Conservation (phyloP, 2,113 vertebrate genomes). For the Apaloderma vittatum region DNA sequence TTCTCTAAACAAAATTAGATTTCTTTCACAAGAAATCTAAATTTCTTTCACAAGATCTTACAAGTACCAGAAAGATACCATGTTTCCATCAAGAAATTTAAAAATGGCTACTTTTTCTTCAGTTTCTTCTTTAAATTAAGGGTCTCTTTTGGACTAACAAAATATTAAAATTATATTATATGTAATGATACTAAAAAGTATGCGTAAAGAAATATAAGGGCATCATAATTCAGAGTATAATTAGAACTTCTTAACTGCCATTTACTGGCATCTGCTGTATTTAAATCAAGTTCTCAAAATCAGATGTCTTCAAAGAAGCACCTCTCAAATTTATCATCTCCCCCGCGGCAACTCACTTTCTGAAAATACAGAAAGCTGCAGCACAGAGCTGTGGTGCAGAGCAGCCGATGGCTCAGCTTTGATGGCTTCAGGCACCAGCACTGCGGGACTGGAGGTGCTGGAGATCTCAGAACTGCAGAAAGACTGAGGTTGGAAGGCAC, state of each 20-base stretch:
- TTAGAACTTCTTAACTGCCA: constrained; percentile 31
- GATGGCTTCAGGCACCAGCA: neutral
- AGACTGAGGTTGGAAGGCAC: neutral
- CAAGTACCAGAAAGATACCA: neutral
- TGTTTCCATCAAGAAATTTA: neutral
- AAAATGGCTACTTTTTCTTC: neutral
- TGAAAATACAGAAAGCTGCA: constrained; percentile 23
- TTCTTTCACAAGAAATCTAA: no score
- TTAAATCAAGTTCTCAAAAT: constrained; percentile 33
- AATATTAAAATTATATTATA: neutral
- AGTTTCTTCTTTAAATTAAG: neutral
- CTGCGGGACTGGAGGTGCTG: neutral
- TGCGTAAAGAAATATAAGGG: neutral
- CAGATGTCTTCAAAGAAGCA: constrained; percentile 33
- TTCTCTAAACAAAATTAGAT: neutral
- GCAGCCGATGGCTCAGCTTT: neutral
- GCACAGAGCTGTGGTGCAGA: neutral
- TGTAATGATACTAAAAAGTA: neutral
- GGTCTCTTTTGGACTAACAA: neutral
- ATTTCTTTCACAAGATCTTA: neutral
- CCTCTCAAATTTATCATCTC: constrained; percentile 47
- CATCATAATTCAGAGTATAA: neutral
- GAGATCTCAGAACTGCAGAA: neutral
- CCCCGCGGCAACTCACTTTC: constrained; percentile 33
- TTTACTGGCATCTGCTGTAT: constrained; percentile 48